These are phyloP conservation scores for Dryomyza anilis DNA, from an alignment of 2,888 invertebrate species.

Conservation along the genomic window DNA sequence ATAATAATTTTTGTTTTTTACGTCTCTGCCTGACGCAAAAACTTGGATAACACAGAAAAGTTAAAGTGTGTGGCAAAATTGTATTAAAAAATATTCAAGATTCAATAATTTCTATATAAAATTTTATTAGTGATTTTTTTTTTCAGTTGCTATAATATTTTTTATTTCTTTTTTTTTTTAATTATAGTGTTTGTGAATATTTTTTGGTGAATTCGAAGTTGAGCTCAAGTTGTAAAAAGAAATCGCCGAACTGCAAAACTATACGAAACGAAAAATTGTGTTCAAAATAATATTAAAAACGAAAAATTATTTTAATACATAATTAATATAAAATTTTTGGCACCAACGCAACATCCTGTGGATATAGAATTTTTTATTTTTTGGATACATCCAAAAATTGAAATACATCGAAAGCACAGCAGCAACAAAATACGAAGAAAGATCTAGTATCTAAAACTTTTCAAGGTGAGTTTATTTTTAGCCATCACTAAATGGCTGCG, in stretches of 20 bases:
- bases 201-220: too few relatives aligned
- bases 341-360: conserved; percentile 3
- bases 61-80: too few relatives aligned
- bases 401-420: conserved; percentile 26
- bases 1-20: conserved; percentile 2
- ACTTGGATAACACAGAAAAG: too few relatives aligned
- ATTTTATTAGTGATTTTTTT: too few relatives aligned
- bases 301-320: background rate
- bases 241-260: background rate
- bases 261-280: conserved; percentile 9
- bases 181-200: too few relatives aligned
- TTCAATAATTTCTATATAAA: too few relatives aligned
- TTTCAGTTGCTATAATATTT: too few relatives aligned
- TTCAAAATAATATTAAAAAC: background rate
- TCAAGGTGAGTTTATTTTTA: conserved; percentile 63
- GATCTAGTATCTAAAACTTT: conserved; percentile 55
- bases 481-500: conserved; percentile 52
- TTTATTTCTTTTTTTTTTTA: too few relatives aligned
- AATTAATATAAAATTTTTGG: background rate
- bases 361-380: conserved; percentile 8
- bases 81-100: too few relatives aligned
- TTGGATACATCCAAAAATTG: conserved; percentile 13
- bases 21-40: background rate
- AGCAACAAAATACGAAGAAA: conserved; percentile 30
- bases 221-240: background rate